These are phyloP conservation scores for Danio tinwini DNA, from an alignment of 2,797 vertebrate species.

Conservation along the genomic window DNA sequence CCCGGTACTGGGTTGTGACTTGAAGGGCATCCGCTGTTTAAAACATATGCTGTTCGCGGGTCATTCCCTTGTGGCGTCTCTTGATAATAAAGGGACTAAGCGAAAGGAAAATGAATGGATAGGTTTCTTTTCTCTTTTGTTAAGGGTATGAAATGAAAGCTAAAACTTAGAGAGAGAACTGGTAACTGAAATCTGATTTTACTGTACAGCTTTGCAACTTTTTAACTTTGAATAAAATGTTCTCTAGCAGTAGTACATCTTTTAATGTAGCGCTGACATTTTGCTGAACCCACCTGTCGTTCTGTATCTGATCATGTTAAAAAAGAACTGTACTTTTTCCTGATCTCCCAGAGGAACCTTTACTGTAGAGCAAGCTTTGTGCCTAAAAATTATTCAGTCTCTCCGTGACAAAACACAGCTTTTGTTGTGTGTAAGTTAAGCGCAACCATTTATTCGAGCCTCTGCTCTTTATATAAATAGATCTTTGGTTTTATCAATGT, in stretches of 20 bases:
- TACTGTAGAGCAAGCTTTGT: background rate
- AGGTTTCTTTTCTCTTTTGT: background rate
- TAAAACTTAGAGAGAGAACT: background rate
- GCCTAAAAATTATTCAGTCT: background rate
- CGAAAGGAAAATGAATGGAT: background rate
- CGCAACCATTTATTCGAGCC: conserved; percentile 48
- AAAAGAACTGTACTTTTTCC: background rate
- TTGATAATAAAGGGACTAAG: no score
- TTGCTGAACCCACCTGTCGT: conserved; percentile 9
- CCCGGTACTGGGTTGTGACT: no score
- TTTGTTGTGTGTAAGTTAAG: conserved; percentile 52
- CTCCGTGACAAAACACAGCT: conserved; percentile 19
- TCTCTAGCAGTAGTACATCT: background rate
- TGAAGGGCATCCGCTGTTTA: no score
- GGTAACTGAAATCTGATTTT: background rate
- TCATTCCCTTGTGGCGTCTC: no score
- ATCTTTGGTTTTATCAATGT: conserved; percentile 4
- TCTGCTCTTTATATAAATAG: conserved; percentile 28
- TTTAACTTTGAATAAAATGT: background rate
- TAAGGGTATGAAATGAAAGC: background rate
- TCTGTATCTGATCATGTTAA: background rate
- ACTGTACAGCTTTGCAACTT: background rate
- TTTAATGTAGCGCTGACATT: conserved; percentile 24
- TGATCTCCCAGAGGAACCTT: background rate
- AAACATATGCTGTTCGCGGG: no score